Evolutionary conservation across 2,113 vertebrate species (phyloP).

Genomic region (Agapornis roseicollis): DNA sequence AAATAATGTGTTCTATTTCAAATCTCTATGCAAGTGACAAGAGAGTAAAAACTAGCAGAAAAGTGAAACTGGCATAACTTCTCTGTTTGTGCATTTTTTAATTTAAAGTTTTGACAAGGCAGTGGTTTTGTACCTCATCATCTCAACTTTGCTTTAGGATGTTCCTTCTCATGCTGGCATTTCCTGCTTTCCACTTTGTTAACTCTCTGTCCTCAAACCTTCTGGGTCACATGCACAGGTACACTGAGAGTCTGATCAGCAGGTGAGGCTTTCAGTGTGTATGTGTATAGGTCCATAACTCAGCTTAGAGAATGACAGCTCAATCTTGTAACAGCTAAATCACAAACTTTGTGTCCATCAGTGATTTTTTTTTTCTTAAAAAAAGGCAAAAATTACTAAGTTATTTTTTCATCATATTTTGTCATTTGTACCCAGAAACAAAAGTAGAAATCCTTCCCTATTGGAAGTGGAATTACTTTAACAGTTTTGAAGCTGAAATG

Average conservation of each 20-base stretch:
- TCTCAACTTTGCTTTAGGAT: not conserved
- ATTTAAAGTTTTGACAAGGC: not conserved
- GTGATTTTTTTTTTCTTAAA: not conserved
- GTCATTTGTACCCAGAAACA: not conserved
- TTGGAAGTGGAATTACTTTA: not conserved
- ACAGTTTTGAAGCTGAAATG: not conserved
- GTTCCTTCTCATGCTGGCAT: not conserved
- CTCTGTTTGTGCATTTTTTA: not conserved
- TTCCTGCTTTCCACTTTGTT: not conserved
- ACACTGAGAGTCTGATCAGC: not conserved
- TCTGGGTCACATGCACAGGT: not conserved
- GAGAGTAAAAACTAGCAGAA: not conserved
- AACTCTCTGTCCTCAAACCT: not conserved
- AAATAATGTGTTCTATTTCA: not conserved
- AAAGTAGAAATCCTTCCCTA: not conserved
- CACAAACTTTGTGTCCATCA: not conserved
- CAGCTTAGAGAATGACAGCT: not conserved
- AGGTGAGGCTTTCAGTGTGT: not conserved
- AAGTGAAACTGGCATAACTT: not conserved
- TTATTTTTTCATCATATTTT: not conserved
- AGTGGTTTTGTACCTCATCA: not conserved
- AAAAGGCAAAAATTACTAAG: not conserved
- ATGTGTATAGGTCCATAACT: not conserved
- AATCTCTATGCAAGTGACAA: not conserved
- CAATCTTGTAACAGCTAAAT: fast-evolving